These are phyloP conservation scores for Antrozous pallidus DNA, from an alignment of 2,797 vertebrate species.

Conservation along the genomic window DNA sequence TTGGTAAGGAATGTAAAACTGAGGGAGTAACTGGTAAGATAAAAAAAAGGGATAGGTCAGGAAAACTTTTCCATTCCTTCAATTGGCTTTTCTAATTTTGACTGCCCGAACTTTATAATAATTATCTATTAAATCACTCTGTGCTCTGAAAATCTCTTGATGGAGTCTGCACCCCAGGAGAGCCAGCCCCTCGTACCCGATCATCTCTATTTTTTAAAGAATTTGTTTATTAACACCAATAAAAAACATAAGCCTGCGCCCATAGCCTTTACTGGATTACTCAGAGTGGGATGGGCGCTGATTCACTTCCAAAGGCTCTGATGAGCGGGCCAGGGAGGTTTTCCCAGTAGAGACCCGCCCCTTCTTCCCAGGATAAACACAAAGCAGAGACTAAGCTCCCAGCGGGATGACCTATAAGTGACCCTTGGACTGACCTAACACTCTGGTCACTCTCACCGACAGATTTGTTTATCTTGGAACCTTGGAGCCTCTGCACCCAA, in stretches of 20 bases:
- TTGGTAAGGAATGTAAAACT: not conserved
- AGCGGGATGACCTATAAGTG: constrained; percentile 91
- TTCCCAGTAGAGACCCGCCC: constrained; percentile 36
- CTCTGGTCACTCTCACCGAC: constrained; percentile 88
- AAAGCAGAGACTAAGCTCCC: constrained; percentile 83
- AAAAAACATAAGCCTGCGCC: not conserved
- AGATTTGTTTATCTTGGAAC: constrained; percentile 87
- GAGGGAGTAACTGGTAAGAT: not conserved
- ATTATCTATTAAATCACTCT: not conserved
- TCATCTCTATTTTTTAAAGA: not conserved
- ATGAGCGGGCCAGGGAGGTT: constrained; percentile 5
- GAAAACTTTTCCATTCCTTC: not conserved
- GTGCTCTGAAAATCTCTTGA: not conserved
- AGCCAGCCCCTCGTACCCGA: not conserved
- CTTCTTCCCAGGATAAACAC: constrained; percentile 85
- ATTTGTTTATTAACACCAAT: not conserved
- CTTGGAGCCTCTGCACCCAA: constrained; percentile 77
- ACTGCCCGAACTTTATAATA: not conserved
- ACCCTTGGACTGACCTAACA: constrained; percentile 89
- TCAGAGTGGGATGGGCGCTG: not conserved
- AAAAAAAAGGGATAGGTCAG: not conserved
- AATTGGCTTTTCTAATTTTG: not conserved
- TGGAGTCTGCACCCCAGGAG: not conserved
- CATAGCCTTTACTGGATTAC: not conserved
- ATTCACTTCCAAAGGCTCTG: not conserved